Base-by-base conservation (phyloP, 2,888 invertebrate species). In the Elmis aenea region DNA sequence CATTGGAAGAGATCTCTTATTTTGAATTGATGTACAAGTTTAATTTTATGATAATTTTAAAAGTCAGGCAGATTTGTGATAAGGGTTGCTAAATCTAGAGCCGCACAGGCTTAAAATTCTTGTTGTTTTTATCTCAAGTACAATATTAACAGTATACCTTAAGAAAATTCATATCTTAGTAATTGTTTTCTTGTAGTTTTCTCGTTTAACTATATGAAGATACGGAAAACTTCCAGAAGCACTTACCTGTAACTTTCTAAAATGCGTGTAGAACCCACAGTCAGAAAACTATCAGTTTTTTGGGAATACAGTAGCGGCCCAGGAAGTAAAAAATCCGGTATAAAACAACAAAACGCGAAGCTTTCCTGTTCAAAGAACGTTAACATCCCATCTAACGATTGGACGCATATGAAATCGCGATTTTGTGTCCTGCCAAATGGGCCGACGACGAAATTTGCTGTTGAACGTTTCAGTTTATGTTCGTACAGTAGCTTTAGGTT, bases 351-450 rank as follows among this genome's bases (percentile, higher is more conserved):
- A 61, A 94, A 92, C 9, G 85, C 76, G 61, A 85, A 87, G 33
- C 85, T 83, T 66, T 96, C 95, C 69, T 94, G 94, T 62, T 96
- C 96, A 64, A 84, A 95, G 62, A 97, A 87, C 34, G 84, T 81
- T 10, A 96, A 65, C 31, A 85, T 80, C 8, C 95, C 93, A 67
- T 96, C 94, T 54, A 95, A 68, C 16, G 88, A 88, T 61, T 92
- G 91, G 11, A 96, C 81, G 61, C 94, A 94, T 38, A 94, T 74
- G 54, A 94, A 90, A 64, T 95, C 93, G 57, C 89, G 74, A 2
- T 82, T 81, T 59, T 81, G 79, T 1, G 83, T 82, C 33, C 84
- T 83, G 1, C 94, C 94, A 68, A 96, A 96, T 2, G 86, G 77
- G 1, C 95, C 96, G 46, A 80, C 74, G 21, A 81, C 80, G 52